phyloP scores from a whole-genome alignment of 2,797 vertebrate species.

The Alcedo quadribrachys region DNA sequence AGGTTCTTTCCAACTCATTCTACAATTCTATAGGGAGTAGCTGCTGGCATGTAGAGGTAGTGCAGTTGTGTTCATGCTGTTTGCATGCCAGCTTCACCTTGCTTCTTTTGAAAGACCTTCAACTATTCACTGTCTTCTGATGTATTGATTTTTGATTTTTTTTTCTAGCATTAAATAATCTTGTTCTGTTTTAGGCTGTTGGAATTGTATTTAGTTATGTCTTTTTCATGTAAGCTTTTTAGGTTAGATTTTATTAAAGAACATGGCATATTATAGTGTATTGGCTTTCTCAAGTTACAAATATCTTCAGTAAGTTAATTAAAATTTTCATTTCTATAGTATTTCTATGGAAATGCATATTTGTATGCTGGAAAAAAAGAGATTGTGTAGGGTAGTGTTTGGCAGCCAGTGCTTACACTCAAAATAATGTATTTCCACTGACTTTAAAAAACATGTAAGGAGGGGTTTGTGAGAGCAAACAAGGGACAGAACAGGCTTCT shows the following conservation, averaged over 20 bases:
- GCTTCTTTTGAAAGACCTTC: background rate
- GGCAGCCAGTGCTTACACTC: rapidly evolving
- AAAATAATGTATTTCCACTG: background rate
- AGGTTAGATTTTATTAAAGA: background rate
- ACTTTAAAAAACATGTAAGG: background rate
- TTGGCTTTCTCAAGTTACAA: background rate
- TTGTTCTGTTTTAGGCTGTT: background rate
- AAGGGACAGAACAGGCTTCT: background rate
- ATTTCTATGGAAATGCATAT: background rate
- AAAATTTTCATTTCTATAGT: background rate
- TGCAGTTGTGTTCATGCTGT: background rate
- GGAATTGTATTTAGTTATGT: background rate
- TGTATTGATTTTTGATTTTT: background rate
- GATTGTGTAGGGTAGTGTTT: background rate
- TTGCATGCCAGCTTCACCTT: background rate
- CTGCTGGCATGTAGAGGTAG: background rate
- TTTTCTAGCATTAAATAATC: background rate
- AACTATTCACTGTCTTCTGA: background rate
- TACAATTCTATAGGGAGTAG: background rate
- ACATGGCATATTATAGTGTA: background rate
- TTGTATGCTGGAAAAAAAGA: background rate
- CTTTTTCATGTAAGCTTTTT: background rate
- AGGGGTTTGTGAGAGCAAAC: background rate
- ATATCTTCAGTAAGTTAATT: background rate
- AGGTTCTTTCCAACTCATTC: background rate